phyloP scores from a whole-genome alignment of 1,140 invertebrate species.

The Drosophila kikkawai region DNA sequence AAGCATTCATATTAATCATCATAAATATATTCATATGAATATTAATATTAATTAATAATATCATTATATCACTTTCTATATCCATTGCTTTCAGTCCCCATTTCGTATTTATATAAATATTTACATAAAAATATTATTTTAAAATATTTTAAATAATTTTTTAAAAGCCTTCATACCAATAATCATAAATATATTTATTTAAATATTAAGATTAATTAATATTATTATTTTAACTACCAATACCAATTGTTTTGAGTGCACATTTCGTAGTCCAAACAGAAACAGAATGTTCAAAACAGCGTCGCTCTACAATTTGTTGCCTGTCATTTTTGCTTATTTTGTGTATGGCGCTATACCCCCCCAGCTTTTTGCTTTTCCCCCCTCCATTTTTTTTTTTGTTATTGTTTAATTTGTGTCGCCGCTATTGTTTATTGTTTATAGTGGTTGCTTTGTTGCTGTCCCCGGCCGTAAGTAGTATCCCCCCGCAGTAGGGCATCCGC shows the following conservation, averaged over 20 bases:
- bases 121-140: too few species aligned
- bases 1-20: neutral
- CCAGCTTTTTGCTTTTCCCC: neutral
- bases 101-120: neutral
- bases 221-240: too few species aligned
- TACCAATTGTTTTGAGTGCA: neutral
- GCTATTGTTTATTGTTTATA: constrained; percentile 34
- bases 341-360: constrained; percentile 45
- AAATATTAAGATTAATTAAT: neutral
- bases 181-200: neutral
- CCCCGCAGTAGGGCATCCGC: constrained; percentile 44
- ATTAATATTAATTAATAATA: neutral
- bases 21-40: neutral
- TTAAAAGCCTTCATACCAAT: neutral
- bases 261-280: constrained; percentile 17
- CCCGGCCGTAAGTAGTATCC: constrained; percentile 4
- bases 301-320: constrained; percentile 74
- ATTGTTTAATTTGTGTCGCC: constrained; percentile 68
- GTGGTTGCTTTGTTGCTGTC: constrained; percentile 15
- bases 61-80: too few species aligned
- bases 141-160: too few species aligned
- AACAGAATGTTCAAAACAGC: constrained; percentile 52
- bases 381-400: constrained; percentile 13
- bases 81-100: neutral
- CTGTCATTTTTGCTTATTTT: constrained; percentile 76